A percentile compares a stretch with the other conserved stretches of the same genome.
Conservation (phyloP, 2,888 invertebrate genomes). For the Lottia scabra region DNA sequence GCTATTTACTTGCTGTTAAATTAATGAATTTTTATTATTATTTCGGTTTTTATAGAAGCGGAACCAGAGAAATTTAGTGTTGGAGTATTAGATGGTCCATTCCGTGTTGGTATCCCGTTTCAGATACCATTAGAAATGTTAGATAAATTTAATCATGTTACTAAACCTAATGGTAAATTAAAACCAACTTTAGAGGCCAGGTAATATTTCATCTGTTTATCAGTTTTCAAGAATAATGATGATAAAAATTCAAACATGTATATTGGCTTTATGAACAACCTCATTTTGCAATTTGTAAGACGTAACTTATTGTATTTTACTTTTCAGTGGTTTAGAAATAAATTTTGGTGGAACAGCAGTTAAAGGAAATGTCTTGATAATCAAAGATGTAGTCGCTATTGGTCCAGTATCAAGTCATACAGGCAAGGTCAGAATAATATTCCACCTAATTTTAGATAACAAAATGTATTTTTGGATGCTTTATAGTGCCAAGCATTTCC, state of each 20-base stretch:
- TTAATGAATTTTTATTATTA: not conserved
- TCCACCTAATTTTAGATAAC: too few relatives aligned
- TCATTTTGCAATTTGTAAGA: not conserved
- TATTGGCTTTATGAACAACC: too few relatives aligned
- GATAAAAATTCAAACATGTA: too few relatives aligned
- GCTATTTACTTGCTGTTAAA: too few relatives aligned
- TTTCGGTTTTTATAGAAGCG: conserved; percentile 53
- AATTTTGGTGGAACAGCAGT: conserved; percentile 46
- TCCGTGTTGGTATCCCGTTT: conserved; percentile 65
- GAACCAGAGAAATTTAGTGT: conserved; percentile 65
- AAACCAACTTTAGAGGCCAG: conserved; percentile 60
- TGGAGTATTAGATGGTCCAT: conserved; percentile 67
- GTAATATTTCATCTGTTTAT: too few relatives aligned
- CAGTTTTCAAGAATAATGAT: too few relatives aligned
- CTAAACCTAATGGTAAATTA: conserved; percentile 53
- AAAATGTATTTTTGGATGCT: too few relatives aligned
- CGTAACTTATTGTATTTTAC: not conserved
- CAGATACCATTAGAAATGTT: conserved; percentile 67
- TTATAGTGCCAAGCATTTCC: too few relatives aligned
- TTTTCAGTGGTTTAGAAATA: conserved; percentile 62
- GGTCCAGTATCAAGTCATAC: conserved; percentile 51
- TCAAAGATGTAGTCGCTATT: conserved; percentile 62
- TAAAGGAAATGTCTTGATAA: conserved; percentile 56
- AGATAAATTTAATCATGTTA: conserved; percentile 63
- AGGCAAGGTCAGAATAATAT: conserved; percentile 53